A percentile compares a stretch with the other conserved stretches of the same genome.
These are phyloP conservation scores for Drosophila burlai DNA, from an alignment of 1,140 invertebrate genomes.

Conservation along the genomic window DNA sequence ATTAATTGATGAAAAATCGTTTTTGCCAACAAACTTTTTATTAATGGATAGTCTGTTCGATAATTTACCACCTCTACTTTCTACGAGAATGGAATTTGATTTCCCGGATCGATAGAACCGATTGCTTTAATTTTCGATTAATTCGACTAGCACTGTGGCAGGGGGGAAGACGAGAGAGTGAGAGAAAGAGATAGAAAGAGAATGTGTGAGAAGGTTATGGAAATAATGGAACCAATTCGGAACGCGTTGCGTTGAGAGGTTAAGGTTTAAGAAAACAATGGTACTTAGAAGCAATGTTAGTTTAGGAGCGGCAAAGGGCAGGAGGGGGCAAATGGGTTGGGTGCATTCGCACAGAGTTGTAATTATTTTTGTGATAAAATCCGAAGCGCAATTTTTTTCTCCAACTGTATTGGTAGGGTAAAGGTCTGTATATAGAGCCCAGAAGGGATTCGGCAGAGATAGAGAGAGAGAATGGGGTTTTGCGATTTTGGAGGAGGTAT, in stretches of 20 bases:
- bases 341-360: conserved; percentile 64
- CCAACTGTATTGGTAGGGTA: conserved; percentile 77
- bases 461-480: conserved; percentile 4
- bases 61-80: not conserved
- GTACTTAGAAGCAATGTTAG: conserved; percentile 72
- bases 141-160: conserved; percentile 31
- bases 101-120: not conserved
- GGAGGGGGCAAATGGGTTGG: not conserved
- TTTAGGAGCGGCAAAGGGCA: conserved; percentile 34
- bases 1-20: not conserved
- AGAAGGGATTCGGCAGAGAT: not conserved
- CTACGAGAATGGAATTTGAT: not conserved
- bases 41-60: not conserved
- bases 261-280: conserved; percentile 49
- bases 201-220: conserved; percentile 18
- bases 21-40: not conserved
- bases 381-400: conserved; percentile 80
- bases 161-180: conserved; percentile 7
- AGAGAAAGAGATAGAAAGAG: not conserved
- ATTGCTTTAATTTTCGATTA: conserved; percentile 7
- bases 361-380: conserved; percentile 84
- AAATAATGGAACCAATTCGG: conserved; percentile 73
- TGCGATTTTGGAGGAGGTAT: conserved; percentile 12
- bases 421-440: conserved; percentile 26
- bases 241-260: conserved; percentile 42